Evolutionary conservation across 2,797 vertebrate species (phyloP), one percentile per base, ranked within the genome.

Genomic region (Sebastes itinus): DNA sequence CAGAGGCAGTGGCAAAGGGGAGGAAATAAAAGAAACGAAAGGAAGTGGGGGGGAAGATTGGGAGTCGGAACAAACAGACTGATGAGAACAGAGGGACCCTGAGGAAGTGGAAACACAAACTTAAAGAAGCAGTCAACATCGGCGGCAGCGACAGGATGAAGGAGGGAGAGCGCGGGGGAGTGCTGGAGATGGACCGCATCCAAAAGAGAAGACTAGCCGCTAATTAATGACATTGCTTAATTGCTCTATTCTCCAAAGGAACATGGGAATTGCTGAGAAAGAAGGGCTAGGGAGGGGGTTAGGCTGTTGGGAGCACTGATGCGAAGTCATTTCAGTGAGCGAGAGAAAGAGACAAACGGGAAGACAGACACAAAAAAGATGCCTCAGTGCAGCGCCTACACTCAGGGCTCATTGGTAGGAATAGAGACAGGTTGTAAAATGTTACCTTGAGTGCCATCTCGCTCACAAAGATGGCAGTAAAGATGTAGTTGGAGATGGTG

Each of bases 381-480:
- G 35, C 11, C 13, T 69, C 52, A 38, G 22, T 59, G 56, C 13
- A 33, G 23, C 12, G 20, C 22, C 3, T 69, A 59, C 65, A 69
- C 75, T 61, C 30, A 56, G 54, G 69, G 35, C 22, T 54, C 60
- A 61, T 27, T 58, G 77, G 73, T 52, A 28, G 67, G 55, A 58
- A 75, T n/a, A 62, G 69, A 82, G 42, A 69, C 59, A 49, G 80
- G 77, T 69, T 56, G 80, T 84, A 89, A 92, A 85, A 70, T 74
- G 91, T 95, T 96, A 98, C 98, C 98, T 99, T 99, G 63, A 99
- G 92, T 22, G 97, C 98, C 98, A 99, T 99, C 94, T 99, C 98
- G 81, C 96, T 95, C 91, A 98, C 98, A 78, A 99, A 99, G 92
- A 99, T 99, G 87, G 97, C 97, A 70, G 98, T 99, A 94, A 99